phyloP scores from a whole-genome alignment of 2,888 invertebrate genomes.

The Epistrophella euchroma region DNA sequence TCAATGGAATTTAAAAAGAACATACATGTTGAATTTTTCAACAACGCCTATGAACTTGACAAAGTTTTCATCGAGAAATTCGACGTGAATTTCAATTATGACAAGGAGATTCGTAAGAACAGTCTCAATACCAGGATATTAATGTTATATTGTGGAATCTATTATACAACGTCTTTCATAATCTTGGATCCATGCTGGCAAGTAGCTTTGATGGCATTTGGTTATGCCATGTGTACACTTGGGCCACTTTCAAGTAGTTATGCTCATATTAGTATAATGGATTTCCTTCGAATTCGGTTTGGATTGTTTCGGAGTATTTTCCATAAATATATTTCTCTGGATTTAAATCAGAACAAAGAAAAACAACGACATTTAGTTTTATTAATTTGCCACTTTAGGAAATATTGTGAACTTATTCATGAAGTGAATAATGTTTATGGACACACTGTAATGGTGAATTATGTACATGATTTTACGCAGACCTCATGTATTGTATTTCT shows the following conservation, averaged over 20 bases:
- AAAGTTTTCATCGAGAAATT: conserved; percentile 76
- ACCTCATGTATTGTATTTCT: conserved; percentile 79
- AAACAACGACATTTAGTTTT: conserved; percentile 50
- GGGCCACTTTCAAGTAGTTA: conserved; percentile 77
- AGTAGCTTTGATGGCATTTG: conserved; percentile 76
- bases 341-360: neutral
- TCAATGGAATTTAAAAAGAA: conserved; percentile 77
- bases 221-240: conserved; percentile 78
- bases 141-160: conserved; percentile 55
- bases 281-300: conserved; percentile 80
- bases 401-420: conserved; percentile 77
- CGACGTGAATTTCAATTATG: conserved; percentile 79
- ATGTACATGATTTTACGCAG: conserved; percentile 81
- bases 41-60: conserved; percentile 78
- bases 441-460: conserved; percentile 70
- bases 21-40: conserved; percentile 77
- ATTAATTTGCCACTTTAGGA: conserved; percentile 75
- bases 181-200: conserved; percentile 68
- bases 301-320: conserved; percentile 78
- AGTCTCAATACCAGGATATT: conserved; percentile 75
- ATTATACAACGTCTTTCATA: conserved; percentile 77
- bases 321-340: conserved; percentile 50
- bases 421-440: conserved; percentile 79
- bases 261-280: conserved; percentile 79
- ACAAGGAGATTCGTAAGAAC: conserved; percentile 77